Evolutionary conservation across 2,113 vertebrate species (phyloP).

Genomic region (Enhydra lutris): DNA sequence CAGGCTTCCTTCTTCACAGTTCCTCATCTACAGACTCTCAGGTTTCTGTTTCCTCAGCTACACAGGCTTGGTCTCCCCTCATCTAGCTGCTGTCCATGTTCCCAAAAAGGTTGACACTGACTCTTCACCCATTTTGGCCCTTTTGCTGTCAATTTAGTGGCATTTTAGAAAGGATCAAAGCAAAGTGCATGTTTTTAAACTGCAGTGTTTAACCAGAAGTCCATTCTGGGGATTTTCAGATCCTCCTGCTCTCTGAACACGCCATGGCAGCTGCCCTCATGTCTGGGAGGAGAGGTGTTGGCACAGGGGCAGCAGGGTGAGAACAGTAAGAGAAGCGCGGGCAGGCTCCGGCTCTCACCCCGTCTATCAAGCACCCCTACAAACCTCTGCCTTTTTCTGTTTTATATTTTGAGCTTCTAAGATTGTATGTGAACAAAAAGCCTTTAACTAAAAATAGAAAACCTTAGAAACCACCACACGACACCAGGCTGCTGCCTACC

Average conservation of each 20-base stretch:
- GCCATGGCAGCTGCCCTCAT: not conserved
- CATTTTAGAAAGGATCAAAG: slow-evolving; percentile 15
- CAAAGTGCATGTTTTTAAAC: not conserved
- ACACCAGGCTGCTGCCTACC: not conserved
- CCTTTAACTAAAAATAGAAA: slow-evolving; percentile 56
- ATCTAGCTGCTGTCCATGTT: not conserved
- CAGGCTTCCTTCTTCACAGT: not conserved
- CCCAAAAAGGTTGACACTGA: not conserved
- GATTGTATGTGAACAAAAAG: slow-evolving; percentile 31
- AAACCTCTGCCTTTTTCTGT: not conserved
- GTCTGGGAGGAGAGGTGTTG: not conserved
- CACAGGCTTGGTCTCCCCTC: not conserved
- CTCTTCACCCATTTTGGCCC: not conserved
- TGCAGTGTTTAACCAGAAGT: not conserved
- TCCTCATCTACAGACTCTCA: rapidly evolving
- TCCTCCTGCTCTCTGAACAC: not conserved
- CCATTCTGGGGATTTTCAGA: slow-evolving; percentile 11
- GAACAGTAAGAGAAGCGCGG: not conserved
- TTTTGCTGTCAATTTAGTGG: not conserved
- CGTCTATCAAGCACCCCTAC: not conserved
- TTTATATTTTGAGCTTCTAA: slow-evolving; percentile 20
- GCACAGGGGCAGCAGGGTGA: not conserved
- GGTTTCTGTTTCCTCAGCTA: not conserved
- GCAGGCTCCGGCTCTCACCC: not conserved
- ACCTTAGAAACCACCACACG: not conserved